These are phyloP conservation scores for Ypsolopha scabrella DNA, from an alignment of 2,888 invertebrate species.

Conservation along the genomic window DNA sequence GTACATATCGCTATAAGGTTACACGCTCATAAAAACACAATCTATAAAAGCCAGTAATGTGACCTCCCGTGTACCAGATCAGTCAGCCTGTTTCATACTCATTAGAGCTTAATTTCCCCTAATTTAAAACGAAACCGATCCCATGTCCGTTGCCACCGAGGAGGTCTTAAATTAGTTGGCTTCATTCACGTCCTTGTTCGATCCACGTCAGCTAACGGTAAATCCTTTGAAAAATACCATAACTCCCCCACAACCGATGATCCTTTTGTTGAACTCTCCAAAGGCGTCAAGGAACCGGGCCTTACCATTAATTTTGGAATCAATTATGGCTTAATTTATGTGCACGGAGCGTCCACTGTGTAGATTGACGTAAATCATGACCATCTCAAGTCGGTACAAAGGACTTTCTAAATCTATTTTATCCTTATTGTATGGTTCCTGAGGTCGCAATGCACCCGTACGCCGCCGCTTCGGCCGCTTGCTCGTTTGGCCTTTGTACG, in stretches of 20 bases:
- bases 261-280: slow-evolving; percentile 29
- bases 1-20: slow-evolving; percentile 61
- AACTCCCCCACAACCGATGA: slow-evolving; percentile 22
- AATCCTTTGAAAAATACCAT: slow-evolving; percentile 29
- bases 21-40: slow-evolving; percentile 53
- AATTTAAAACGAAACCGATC: slow-evolving; percentile 42
- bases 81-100: slow-evolving; percentile 31
- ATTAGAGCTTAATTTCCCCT: slow-evolving; percentile 43
- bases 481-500: slow-evolving; percentile 39
- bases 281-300: slow-evolving; percentile 22
- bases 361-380: slow-evolving; percentile 49
- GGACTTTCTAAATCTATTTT: slow-evolving; percentile 44
- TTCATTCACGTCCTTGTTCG: slow-evolving; percentile 23
- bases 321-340: slow-evolving; percentile 34
- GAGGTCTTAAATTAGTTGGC: slow-evolving; percentile 16
- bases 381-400: slow-evolving; percentile 37
- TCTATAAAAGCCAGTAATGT: slow-evolving; percentile 34
- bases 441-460: slow-evolving; percentile 31
- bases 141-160: slow-evolving; percentile 28
- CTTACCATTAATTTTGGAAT: slow-evolving; percentile 22
- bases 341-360: slow-evolving; percentile 23
- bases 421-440: slow-evolving; percentile 30
- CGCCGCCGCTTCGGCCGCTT: slow-evolving; percentile 28
- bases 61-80: slow-evolving; percentile 15
- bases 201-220: slow-evolving; percentile 25